Evolutionary conservation across 2,113 vertebrate genomes (phyloP).

Genomic region (Ursus arctos): DNA sequence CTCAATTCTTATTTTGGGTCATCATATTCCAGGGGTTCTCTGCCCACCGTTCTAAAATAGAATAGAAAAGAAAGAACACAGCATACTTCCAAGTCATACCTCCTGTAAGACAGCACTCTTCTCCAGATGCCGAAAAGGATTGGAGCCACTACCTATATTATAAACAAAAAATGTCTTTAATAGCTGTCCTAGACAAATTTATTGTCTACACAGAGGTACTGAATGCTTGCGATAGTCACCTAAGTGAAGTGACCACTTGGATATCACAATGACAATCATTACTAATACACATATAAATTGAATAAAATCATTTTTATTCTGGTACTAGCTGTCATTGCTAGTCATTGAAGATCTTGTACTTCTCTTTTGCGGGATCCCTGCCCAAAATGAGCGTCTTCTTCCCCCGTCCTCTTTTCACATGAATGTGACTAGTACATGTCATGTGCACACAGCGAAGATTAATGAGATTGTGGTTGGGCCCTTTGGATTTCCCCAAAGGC

Average conservation of each 20-base stretch:
- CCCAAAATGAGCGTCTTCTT: conserved; percentile 27
- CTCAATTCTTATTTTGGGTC: not conserved
- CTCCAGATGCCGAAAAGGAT: conserved; percentile 98
- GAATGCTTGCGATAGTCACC: not conserved
- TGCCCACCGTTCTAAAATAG: not conserved
- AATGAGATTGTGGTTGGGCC: not conserved
- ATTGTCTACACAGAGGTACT: not conserved
- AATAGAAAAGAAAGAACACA: not conserved
- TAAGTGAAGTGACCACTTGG: conserved; percentile 4
- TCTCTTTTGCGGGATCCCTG: not conserved
- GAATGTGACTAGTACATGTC: conserved; percentile 14
- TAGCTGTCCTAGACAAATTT: not conserved
- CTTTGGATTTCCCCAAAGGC: conserved; percentile 26
- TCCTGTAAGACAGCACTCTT: conserved; percentile 98
- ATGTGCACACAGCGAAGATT: not conserved
- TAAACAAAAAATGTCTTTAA: conserved; percentile 54
- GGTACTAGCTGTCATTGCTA: not conserved
- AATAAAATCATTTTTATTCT: conserved; percentile 41
- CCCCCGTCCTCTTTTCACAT: not conserved
- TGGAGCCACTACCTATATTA: conserved; percentile 95
- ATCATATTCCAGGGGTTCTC: not conserved
- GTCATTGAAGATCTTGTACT: not conserved
- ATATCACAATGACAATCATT: not conserved
- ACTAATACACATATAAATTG: not conserved
- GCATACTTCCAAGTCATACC: conserved; percentile 85